These are phyloP conservation scores for Melolontha melolontha DNA, from an alignment of 2,888 invertebrate species.

Conservation along the genomic window DNA sequence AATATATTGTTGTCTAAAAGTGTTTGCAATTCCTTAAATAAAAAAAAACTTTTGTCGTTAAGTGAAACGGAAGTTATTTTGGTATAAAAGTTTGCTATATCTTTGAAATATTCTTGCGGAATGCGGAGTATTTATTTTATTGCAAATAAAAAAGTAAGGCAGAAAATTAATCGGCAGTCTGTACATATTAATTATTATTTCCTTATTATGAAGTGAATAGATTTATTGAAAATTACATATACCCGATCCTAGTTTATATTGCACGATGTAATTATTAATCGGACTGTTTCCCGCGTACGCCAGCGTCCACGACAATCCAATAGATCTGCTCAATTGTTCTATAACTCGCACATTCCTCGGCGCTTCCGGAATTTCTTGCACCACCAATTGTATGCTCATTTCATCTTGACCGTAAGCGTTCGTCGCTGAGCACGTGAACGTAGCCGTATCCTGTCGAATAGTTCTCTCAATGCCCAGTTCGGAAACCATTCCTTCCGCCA, in stretches of 20 bases:
- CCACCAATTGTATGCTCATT: constrained; percentile 89
- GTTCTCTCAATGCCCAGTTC: constrained; percentile 87
- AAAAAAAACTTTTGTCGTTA: too few relatives aligned
- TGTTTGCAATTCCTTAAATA: too few relatives aligned
- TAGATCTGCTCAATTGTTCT: constrained; percentile 85
- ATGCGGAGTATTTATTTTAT: too few relatives aligned
- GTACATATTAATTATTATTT: too few relatives aligned
- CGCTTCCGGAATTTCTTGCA: constrained; percentile 92
- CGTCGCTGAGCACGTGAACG: constrained; percentile 87
- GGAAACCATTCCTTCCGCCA: constrained; percentile 86
- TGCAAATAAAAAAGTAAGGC: too few relatives aligned
- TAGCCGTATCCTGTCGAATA: constrained; percentile 88
- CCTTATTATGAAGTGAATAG: too few relatives aligned
- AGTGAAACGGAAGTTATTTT: too few relatives aligned
- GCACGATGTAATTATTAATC: constrained; percentile 88
- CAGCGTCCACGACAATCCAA: constrained; percentile 90
- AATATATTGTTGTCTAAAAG: too few relatives aligned
- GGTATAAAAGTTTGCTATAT: too few relatives aligned
- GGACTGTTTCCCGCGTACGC: constrained; percentile 92
- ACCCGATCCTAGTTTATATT: constrained; percentile 89
- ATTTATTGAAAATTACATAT: constrained; percentile 46
- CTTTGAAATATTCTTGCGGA: too few relatives aligned
- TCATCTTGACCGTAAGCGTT: constrained; percentile 93
- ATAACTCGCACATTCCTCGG: constrained; percentile 88
- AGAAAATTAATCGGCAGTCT: too few relatives aligned